Conservation (phyloP, 2,888 invertebrate species). For the Agrochola macilenta region DNA sequence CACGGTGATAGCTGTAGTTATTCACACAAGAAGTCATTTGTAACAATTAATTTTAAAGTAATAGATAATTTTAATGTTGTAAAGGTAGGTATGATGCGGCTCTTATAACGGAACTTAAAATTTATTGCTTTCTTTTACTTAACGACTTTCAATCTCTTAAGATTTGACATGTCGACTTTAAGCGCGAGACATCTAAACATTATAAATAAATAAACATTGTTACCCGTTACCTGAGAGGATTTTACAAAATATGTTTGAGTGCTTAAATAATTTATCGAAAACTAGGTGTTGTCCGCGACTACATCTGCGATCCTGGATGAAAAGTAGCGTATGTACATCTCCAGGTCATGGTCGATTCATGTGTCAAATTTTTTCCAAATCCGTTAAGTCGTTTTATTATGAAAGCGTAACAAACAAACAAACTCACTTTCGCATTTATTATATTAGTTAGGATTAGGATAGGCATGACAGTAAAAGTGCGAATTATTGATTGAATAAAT, state of each 20-base stretch:
- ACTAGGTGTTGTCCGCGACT: too few relatives aligned
- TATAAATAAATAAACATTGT: slow-evolving; percentile 38
- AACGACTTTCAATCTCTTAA: slow-evolving; percentile 81
- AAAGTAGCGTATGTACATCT: too few relatives aligned
- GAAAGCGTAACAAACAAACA: too few relatives aligned
- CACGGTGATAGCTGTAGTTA: slow-evolving; percentile 57
- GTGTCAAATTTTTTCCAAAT: too few relatives aligned
- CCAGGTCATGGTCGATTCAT: too few relatives aligned
- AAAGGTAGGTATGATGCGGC: slow-evolving; percentile 73
- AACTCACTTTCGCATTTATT: too few relatives aligned
- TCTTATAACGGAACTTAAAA: slow-evolving; percentile 82
- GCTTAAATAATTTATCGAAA: not conserved
- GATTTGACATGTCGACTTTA: slow-evolving; percentile 76
- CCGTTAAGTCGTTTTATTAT: too few relatives aligned
- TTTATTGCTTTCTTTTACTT: slow-evolving; percentile 85
- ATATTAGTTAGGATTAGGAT: too few relatives aligned
- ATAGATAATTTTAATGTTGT: slow-evolving; percentile 78
- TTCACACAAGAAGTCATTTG: slow-evolving; percentile 60
- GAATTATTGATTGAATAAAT: slow-evolving; percentile 4
- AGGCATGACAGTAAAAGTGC: not conserved
- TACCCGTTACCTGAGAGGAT: slow-evolving; percentile 22
- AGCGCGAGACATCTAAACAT: slow-evolving; percentile 32
- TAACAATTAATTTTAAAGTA: slow-evolving; percentile 72
- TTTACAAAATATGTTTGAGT: slow-evolving; percentile 4
- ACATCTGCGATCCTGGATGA: too few relatives aligned